A percentile compares a stretch with the other conserved stretches of the same genome.
Evolutionary conservation across 2,113 vertebrate species (phyloP).

Genomic region (Rynchops niger): DNA sequence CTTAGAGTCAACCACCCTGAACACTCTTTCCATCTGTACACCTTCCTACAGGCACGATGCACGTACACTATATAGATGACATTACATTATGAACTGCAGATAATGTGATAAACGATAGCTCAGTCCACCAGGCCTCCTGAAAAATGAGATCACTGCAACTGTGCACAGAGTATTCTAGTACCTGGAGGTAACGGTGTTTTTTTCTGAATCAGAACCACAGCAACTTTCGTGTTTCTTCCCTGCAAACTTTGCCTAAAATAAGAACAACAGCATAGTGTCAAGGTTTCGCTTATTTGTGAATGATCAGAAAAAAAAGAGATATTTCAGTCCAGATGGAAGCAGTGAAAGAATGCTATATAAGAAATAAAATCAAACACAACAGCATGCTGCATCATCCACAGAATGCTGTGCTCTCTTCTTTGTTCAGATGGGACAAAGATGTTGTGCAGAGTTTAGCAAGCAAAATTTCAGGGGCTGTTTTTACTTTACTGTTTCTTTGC

Average conservation of each 20-base stretch:
- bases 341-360: background rate
- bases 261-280: background rate
- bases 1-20: background rate
- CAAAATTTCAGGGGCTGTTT: background rate
- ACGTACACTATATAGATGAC: background rate
- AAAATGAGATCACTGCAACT: background rate
- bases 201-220: constrained; percentile 97
- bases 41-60: background rate
- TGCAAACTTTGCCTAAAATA: constrained; percentile 91
- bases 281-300: background rate
- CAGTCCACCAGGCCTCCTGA: background rate
- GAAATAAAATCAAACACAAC: background rate
- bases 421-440: background rate
- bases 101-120: background rate
- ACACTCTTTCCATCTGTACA: background rate
- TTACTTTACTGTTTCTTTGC: background rate
- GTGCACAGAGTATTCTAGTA: constrained; percentile 32
- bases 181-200: constrained; percentile 98
- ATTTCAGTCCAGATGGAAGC: background rate
- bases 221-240: constrained; percentile 96
- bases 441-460: background rate
- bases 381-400: background rate
- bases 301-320: background rate
- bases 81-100: background rate
- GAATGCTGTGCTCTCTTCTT: background rate